These are phyloP conservation scores for Paralichthys olivaceus DNA, from an alignment of 2,113 vertebrate species.

Conservation along the genomic window DNA sequence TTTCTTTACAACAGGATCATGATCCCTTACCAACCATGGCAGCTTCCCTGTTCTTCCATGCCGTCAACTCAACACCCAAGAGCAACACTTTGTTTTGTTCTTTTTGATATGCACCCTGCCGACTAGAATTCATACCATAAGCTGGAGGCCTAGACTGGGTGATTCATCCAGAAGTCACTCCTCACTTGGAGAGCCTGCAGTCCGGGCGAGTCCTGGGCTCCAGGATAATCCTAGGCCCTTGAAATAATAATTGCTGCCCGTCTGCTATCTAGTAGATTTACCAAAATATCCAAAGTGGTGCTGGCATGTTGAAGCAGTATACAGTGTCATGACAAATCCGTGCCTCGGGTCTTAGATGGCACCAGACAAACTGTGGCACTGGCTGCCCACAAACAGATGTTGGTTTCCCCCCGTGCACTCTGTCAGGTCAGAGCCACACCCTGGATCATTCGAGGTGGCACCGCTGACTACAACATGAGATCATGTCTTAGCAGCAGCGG, in stretches of 20 bases:
- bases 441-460: constrained; percentile 66
- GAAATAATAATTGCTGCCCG: constrained; percentile 54
- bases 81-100: constrained; percentile 28
- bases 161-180: constrained; percentile 58
- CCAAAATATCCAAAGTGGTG: constrained; percentile 42
- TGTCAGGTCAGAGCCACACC: constrained; percentile 52
- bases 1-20: constrained; percentile 16
- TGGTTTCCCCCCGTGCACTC: constrained; percentile 37
- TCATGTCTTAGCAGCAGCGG: constrained; percentile 60
- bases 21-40: constrained; percentile 16
- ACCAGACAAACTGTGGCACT: constrained; percentile 47
- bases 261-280: constrained; percentile 58
- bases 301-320: constrained; percentile 48
- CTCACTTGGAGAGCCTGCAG: constrained; percentile 42
- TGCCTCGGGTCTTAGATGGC: constrained; percentile 50
- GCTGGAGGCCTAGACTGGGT: constrained; percentile 20
- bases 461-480: constrained; percentile 45
- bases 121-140: constrained; percentile 36
- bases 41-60: constrained; percentile 21
- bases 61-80: constrained; percentile 49
- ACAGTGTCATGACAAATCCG: constrained; percentile 42
- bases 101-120: constrained; percentile 38
- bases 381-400: constrained; percentile 68
- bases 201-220: constrained; percentile 34
- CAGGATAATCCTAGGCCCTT: constrained; percentile 56